A percentile compares a stretch with the other conserved stretches of the same genome.
Conservation (phyloP, 1,140 invertebrate genomes). For the Drosophila suzukii region DNA sequence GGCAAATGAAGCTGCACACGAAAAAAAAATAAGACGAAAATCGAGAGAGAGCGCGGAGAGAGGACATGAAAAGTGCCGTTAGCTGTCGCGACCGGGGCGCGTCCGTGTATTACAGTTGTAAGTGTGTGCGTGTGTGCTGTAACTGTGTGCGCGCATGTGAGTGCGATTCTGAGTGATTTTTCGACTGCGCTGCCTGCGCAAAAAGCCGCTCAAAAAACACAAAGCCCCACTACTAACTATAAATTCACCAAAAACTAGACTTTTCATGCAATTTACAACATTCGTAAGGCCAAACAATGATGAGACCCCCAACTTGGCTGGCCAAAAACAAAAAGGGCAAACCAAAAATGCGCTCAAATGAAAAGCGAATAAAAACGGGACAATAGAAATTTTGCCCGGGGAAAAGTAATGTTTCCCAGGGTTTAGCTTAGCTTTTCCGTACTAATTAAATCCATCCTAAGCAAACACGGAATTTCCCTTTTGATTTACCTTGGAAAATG, state of each 20-base stretch:
- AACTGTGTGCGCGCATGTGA: constrained; percentile 41
- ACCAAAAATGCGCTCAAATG: constrained; percentile 30
- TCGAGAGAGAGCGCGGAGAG: constrained; percentile 32
- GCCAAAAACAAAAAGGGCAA: constrained; percentile 27
- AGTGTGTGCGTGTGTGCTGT: constrained; percentile 24
- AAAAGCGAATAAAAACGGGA: constrained; percentile 40
- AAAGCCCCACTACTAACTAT: not conserved
- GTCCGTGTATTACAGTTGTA: constrained; percentile 51
- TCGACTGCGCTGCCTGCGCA: constrained; percentile 53
- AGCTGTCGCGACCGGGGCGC: constrained; percentile 53
- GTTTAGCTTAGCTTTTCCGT: constrained; percentile 31
- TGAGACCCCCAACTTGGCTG: constrained; percentile 11
- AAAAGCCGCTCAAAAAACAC: constrained; percentile 48
- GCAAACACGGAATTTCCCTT: constrained; percentile 11
- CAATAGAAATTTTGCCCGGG: constrained; percentile 41
- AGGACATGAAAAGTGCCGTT: constrained; percentile 63
- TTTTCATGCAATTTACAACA: constrained; percentile 24
- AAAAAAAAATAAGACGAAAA: constrained; percentile 3
- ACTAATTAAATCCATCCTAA: constrained; percentile 33
- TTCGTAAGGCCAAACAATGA: constrained; percentile 26
- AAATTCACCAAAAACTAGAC: constrained; percentile 15
- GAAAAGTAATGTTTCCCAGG: constrained; percentile 51
- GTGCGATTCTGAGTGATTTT: constrained; percentile 50
- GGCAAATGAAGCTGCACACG: constrained; percentile 33
- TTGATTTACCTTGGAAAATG: constrained; percentile 64